Conservation (phyloP, 2,113 vertebrate species). For the Emydocephalus ijimae region DNA sequence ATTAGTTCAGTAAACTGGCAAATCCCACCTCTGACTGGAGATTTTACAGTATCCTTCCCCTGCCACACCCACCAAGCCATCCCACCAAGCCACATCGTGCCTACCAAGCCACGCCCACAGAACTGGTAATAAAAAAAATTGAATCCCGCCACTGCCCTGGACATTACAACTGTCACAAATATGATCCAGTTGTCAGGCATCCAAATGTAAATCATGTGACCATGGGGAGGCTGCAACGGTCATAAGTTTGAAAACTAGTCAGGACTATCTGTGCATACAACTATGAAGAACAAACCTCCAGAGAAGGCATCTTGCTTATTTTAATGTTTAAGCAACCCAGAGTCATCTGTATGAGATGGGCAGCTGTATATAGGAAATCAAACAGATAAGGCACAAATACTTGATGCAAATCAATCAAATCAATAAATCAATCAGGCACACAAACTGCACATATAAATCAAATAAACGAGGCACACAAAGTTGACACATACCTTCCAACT, state of each 20-base stretch:
- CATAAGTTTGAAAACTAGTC: background rate
- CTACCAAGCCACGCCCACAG: no score
- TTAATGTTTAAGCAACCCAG: background rate
- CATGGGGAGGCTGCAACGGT: background rate
- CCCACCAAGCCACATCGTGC: no score
- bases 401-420: background rate
- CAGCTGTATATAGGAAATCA: background rate
- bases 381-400: background rate
- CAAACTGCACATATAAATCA: no score
- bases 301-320: background rate
- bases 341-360: background rate
- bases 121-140: no score
- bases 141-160: background rate
- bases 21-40: no score
- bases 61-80: no score
- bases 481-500: background rate
- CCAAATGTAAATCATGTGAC: background rate
- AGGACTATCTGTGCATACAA: background rate
- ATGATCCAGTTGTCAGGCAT: background rate
- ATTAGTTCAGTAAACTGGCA: no score
- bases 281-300: background rate
- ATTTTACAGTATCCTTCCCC: no score
- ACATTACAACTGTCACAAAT: background rate
- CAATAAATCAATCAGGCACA: background rate
- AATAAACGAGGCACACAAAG: background rate